Conservation (phyloP, 2,888 invertebrate genomes). For the Lepidocyrtinus sp. region DNA sequence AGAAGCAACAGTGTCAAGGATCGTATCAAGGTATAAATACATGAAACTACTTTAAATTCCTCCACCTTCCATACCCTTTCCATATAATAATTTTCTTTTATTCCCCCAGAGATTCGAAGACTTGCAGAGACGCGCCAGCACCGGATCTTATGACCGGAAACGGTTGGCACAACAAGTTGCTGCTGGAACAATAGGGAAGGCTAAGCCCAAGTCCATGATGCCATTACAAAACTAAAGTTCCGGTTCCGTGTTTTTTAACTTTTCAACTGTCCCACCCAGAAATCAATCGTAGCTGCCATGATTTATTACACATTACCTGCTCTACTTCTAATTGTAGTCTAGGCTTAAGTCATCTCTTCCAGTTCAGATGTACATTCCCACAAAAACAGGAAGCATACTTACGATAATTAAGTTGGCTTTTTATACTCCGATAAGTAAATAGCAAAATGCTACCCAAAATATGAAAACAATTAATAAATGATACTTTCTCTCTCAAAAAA, state of each 20-base stretch:
- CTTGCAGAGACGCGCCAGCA: conserved; percentile 42
- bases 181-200: not conserved
- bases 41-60: too few relatives aligned
- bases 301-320: not conserved
- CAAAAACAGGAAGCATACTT: too few relatives aligned
- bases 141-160: conserved; percentile 41
- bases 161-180: not conserved
- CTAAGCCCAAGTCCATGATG: conserved; percentile 9
- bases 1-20: conserved; percentile 51
- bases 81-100: not conserved
- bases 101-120: conserved; percentile 46
- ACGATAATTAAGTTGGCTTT: too few relatives aligned
- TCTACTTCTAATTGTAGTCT: too few relatives aligned
- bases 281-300: not conserved
- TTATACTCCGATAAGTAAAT: too few relatives aligned
- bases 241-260: not conserved
- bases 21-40: conserved; percentile 42
- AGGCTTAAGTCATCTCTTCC: too few relatives aligned
- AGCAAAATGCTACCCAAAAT: too few relatives aligned
- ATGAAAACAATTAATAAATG: too few relatives aligned
- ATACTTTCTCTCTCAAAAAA: too few relatives aligned
- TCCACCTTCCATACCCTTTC: too few relatives aligned
- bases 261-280: not conserved
- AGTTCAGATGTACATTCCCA: too few relatives aligned
- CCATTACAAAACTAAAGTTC: not conserved